A percentile compares a stretch with the other conserved stretches of the same genome.
Conservation (phyloP, 2,113 vertebrate genomes). For the Athene cunicularia region DNA sequence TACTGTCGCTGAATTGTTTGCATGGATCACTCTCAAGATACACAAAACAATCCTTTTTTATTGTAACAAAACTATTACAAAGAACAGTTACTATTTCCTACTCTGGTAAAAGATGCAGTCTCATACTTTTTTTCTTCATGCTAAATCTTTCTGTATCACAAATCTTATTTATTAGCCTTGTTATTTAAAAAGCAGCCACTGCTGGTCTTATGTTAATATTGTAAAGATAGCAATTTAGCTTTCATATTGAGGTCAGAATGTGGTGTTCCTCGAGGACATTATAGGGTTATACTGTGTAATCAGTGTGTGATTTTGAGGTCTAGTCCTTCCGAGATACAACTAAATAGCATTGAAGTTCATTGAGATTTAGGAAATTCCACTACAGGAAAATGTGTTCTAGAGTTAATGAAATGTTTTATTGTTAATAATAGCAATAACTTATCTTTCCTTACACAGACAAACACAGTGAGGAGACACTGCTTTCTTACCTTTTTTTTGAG, state of each 20-base stretch:
- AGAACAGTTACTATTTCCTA: neutral
- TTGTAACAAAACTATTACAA: neutral
- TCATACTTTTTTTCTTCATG: neutral
- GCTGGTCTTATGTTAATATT: neutral
- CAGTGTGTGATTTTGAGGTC: neutral
- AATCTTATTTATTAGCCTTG: neutral
- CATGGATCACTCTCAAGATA: neutral
- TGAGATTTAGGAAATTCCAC: neutral
- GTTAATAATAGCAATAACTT: neutral
- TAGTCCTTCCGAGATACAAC: neutral
- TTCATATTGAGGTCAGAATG: neutral
- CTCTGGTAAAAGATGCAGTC: neutral
- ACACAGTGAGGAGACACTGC: neutral
- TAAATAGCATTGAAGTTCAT: neutral
- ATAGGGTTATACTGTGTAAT: neutral
- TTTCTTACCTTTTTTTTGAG: neutral
- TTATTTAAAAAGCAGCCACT: neutral
- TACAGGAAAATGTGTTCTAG: neutral
- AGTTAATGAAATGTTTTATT: neutral
- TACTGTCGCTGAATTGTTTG: neutral
- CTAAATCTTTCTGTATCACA: neutral
- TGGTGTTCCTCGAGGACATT: accelerated
- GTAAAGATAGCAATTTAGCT: neutral
- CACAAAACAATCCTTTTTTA: neutral
- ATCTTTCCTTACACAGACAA: neutral